phyloP scores from a whole-genome alignment of 2,113 vertebrate genomes.

The Cathartes aura region DNA sequence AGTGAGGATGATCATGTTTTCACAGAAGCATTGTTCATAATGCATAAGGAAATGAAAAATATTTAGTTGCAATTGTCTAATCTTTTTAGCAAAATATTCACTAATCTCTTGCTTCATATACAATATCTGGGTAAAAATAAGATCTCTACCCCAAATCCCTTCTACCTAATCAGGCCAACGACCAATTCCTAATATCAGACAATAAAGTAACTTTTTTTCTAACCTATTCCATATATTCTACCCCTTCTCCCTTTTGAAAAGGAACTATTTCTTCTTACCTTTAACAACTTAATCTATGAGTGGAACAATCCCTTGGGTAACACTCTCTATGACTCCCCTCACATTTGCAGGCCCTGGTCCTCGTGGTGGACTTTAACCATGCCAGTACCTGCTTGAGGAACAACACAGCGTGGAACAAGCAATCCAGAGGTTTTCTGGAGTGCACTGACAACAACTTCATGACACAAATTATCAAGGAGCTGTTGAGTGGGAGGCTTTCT shows the following conservation, averaged over 20 bases:
- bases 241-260: background rate
- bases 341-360: background rate
- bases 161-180: background rate
- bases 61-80: slow-evolving; percentile 39
- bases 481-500: background rate
- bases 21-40: slow-evolving; percentile 40
- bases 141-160: background rate
- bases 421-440: background rate
- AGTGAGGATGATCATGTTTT: slow-evolving; percentile 28
- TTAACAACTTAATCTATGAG: background rate
- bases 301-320: background rate
- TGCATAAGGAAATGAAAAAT: slow-evolving; percentile 37
- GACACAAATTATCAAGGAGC: background rate
- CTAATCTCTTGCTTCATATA: slow-evolving; percentile 7
- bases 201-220: background rate
- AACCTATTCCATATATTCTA: background rate
- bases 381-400: background rate
- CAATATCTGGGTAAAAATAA: background rate
- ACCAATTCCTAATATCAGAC: background rate
- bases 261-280: background rate
- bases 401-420: background rate
- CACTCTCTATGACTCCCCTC: background rate
- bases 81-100: slow-evolving; percentile 31
- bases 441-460: background rate
- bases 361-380: background rate